Conservation (phyloP, 2,113 vertebrate genomes). For the Campylorhamphus procurvoides region DNA sequence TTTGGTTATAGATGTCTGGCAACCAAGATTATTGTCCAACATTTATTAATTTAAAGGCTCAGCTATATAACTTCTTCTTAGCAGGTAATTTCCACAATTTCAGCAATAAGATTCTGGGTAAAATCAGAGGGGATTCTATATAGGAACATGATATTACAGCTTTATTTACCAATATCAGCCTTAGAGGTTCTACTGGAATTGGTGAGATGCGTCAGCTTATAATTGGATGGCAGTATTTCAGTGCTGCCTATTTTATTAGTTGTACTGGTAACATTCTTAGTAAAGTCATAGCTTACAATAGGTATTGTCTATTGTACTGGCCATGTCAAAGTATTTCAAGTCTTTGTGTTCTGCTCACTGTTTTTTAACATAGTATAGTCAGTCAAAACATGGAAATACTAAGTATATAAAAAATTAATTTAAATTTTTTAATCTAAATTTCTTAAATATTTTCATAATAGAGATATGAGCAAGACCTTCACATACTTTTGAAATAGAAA, state of each 20-base stretch:
- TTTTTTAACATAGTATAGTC: neutral
- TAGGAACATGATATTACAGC: neutral
- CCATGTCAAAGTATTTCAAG: neutral
- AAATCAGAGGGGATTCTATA: neutral
- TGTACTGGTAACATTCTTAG: neutral
- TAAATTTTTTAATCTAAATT: neutral
- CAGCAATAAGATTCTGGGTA: neutral
- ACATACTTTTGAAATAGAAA: neutral
- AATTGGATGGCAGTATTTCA: neutral
- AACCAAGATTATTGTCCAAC: neutral
- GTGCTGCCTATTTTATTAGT: neutral
- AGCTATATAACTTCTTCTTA: neutral
- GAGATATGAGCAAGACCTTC: neutral
- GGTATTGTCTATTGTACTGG: neutral
- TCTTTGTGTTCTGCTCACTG: neutral
- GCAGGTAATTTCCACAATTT: neutral
- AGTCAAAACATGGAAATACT: neutral
- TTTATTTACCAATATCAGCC: neutral
- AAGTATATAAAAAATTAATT: neutral
- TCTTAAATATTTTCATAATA: neutral
- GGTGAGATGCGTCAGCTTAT: neutral
- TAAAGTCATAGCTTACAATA: neutral
- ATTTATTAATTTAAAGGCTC: neutral
- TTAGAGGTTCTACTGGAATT: neutral
- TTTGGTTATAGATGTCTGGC: slow-evolving; percentile 54